Base-by-base conservation (phyloP, 2,113 vertebrate species). In the Aegotheles bennettii region DNA sequence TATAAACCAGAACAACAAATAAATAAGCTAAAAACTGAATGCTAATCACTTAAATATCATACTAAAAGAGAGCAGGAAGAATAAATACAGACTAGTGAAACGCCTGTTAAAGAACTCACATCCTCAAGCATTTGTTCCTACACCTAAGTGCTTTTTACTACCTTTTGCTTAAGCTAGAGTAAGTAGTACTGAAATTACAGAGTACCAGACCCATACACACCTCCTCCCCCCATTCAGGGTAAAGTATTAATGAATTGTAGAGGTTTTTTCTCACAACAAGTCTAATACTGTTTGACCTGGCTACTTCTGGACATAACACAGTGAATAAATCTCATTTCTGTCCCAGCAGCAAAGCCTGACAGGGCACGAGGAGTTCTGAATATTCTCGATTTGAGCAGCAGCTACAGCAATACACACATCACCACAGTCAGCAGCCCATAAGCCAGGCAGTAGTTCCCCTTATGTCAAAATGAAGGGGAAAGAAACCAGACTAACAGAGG, bases 321-420 rank as follows among this genome's bases (percentile, higher is more conserved):
- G 57, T 51, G 70, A 81, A 64, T 85, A 94, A 91, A 94, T 91
- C 77, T 89, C 69, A 45, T 93, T 93, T 94, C 89, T 95, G 91
- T 45, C 71, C 9, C 1, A 18, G 79, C 81, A 96, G 87, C 91
- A 73, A 53, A 88, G 90, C 61, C 83, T 70, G 68, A 70, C 74
- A 77, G 89, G 48, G 50, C 51, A 68, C 2, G 48, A 87, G 26
- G 26, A 65, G 65, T 43, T 71, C 19, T 53, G 59, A 91, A 76
- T 60, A 84, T 14, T 61, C 42, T 38, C 15, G 13, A 33, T 84
- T 13, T 76, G 60, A 83, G 70, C 61, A 77, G 84, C 77, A 53
- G 64, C 38, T 40, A 42, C 78, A 65, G 45, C 5, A 51, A 9
- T 0, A 13, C 9, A 4, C 33, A 67, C 23, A 8, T 10, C 53